These are phyloP conservation scores for Boulengeromyrus knoepffleri DNA, from an alignment of 2,113 vertebrate species.

Conservation along the genomic window DNA sequence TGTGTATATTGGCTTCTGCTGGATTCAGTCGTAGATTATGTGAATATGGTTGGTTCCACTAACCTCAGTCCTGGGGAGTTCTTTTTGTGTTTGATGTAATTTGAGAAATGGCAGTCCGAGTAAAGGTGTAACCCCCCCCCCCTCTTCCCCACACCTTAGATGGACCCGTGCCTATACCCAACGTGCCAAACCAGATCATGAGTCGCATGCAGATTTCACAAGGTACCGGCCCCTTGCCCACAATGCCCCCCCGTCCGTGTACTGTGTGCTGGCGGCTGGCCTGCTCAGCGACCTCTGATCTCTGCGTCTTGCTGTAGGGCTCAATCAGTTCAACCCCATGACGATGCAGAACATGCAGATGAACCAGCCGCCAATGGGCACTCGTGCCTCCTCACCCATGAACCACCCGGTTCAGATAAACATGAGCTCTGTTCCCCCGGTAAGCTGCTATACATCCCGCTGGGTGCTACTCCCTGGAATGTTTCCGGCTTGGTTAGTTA, in stretches of 20 bases:
- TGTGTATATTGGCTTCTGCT: not conserved
- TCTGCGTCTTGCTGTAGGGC: constrained; percentile 58
- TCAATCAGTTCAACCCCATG: constrained; percentile 91
- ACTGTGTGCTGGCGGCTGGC: not conserved
- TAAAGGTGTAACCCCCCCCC: not conserved
- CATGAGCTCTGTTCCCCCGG: constrained; percentile 84
- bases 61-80: not conserved
- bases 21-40: not conserved
- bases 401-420: constrained; percentile 88
- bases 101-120: not conserved
- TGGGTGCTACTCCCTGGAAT: not conserved
- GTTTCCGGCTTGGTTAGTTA: not conserved
- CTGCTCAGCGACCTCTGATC: not conserved
- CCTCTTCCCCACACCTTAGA: constrained; percentile 54
- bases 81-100: not conserved
- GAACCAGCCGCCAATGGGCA: constrained; percentile 76
- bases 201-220: constrained; percentile 87
- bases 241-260: no score
- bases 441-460: constrained; percentile 45
- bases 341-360: constrained; percentile 85
- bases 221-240: constrained; percentile 58
- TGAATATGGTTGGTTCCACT: not conserved
- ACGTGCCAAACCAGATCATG: constrained; percentile 77
- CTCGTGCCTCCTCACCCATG: constrained; percentile 86
- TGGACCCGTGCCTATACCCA: constrained; percentile 83